Evolutionary conservation across 2,888 invertebrate species (phyloP), one percentile per base, ranked within the genome.

Genomic region (Drosophila mercatorum): DNA sequence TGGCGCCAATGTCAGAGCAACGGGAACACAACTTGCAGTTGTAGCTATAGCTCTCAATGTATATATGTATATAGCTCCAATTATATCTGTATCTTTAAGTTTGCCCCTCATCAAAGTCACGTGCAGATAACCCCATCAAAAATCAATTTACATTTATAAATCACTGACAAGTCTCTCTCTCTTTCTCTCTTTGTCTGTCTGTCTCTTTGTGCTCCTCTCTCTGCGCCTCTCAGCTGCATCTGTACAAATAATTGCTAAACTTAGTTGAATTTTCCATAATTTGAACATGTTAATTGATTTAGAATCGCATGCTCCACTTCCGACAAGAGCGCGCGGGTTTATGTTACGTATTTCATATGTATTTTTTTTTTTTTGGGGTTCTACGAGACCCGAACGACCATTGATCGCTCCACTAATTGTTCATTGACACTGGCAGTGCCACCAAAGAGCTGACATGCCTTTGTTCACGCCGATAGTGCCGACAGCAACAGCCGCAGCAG

Each of bases 341-440:
- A 31, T 56, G 17, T 56, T 56, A 34, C 22, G 22, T n/a, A 14
- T 31, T 7, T 28, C 11, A 17, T n/a, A 5, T 41, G 4, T 36
- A 22, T 28, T 8, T 56, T 31, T 34, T n/a, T n/a, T 57, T 57
- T 17, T 17, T 17, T 17, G 17, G 68, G 52, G 31, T 36, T 65
- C 53, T 62, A 28, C 56, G 49, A 60, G 56, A 72, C 63, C 58
- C 67, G 49, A 47, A 22, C 75, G 83, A 80, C 76, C 87, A 85
- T 85, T 85, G 84, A 79, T 77, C 84, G 86, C 84, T 82, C 88
- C 76, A 86, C 88, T 86, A 86, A 86, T 86, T 86, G 86, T 88
- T 86, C 81, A 82, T 82, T 82, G 82, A 80, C 81, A 83, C 78
- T 71, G 69, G 63, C 59, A 40, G 40, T 61, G 78, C 69, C 73